Evolutionary conservation across 2,113 vertebrate genomes (phyloP).

Genomic region (Monopterus albus): DNA sequence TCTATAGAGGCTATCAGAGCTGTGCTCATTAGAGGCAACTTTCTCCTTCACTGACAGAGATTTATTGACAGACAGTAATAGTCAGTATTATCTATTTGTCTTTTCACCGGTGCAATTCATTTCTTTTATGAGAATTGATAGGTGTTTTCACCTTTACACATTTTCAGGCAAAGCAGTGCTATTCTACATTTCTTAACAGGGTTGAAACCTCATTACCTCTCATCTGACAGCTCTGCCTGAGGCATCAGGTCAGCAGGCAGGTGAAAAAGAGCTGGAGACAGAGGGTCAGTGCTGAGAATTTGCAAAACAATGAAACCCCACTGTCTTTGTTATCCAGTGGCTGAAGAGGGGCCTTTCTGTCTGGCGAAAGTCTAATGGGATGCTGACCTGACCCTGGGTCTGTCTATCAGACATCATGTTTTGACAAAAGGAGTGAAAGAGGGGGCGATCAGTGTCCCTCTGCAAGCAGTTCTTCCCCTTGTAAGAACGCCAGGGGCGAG

Average conservation of each 20-base stretch:
- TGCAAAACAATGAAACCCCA: constrained; percentile 46
- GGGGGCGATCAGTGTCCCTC: neutral
- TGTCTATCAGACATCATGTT: constrained; percentile 62
- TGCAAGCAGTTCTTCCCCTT: constrained; percentile 7
- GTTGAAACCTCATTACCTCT: constrained; percentile 49
- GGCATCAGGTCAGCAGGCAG: constrained; percentile 21
- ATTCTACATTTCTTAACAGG: constrained; percentile 27
- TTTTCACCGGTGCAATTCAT: constrained; percentile 1
- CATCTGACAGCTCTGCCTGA: constrained; percentile 51
- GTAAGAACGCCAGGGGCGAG: constrained; percentile 6
- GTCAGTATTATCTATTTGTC: constrained; percentile 7
- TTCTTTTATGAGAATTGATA: constrained; percentile 34
- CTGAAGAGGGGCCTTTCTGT: constrained; percentile 36
- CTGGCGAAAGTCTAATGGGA: constrained; percentile 57
- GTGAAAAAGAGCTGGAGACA: constrained; percentile 4
- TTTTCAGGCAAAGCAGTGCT: neutral
- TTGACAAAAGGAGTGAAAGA: constrained; percentile 31
- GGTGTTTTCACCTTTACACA: neutral
- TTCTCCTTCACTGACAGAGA: neutral
- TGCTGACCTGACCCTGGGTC: constrained; percentile 52
- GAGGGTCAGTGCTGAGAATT: constrained; percentile 21
- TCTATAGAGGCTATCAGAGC: neutral
- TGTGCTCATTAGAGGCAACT: neutral
- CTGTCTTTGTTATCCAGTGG: constrained; percentile 39
- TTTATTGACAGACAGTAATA: constrained; percentile 3